Evolutionary conservation across 2,113 vertebrate genomes (phyloP), one percentile per base, ranked within the genome.

Genomic region (Rhodinocichla rosea): DNA sequence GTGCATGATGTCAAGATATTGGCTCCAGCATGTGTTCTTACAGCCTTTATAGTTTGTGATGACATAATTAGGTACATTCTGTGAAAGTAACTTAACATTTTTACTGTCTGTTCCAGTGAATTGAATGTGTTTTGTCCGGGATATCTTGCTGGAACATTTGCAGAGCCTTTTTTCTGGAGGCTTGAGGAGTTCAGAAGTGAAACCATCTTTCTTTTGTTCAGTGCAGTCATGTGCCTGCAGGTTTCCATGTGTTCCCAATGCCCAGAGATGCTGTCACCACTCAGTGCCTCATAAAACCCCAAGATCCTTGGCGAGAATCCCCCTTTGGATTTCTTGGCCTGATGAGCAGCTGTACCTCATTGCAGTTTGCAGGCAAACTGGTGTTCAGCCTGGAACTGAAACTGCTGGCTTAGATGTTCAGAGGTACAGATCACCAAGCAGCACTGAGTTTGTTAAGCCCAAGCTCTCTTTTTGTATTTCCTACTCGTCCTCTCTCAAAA

Each of bases 61-160:
- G 96, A 97, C 87, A 97, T 97, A 96, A 97, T 97, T 95, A 97
- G 96, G 92, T 96, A 97, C 60, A 86, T 94, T 97, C 90, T 97
- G 79, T 96, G 91, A 96, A 81, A 84, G 86, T 92, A 95, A 96
- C 95, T 97, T 96, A 65, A 95, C 96, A 89, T 87, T 71, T 71
- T 93, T 93, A 65, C 90, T 97, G 88, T 89, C 96, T 95, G 73
- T 95, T 96, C 86, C 86, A 89, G 79, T 55, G 89, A 96, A 76
- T 69, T 78, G 63, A 81, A 74, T 60, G 82, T 1, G 2, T 92
- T 94, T 89, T 63, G 83, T 90, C 87, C 35, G 28, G 90, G 89
- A 84, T 92, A 91, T 95, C 88, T 92, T 85, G 45, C 83, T 96
- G 83, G 69, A 95, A 93, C 42, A 55, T 83, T 94, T 93, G 60